A percentile compares a stretch with the other conserved stretches of the same genome.
phyloP scores from a whole-genome alignment of 2,113 vertebrate genomes.

The Carassius carassius region DNA sequence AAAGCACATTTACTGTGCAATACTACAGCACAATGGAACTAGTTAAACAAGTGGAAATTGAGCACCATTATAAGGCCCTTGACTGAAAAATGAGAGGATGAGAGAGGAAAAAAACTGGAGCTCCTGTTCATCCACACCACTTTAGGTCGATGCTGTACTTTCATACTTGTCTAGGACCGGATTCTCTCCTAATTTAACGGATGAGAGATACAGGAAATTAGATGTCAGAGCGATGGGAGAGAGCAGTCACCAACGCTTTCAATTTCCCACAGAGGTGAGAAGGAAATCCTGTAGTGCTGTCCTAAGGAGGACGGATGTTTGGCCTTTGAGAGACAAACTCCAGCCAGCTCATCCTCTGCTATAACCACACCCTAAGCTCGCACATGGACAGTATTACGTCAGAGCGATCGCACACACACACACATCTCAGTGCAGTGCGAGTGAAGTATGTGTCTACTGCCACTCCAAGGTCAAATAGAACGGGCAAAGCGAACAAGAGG shows the following conservation, averaged over 20 bases:
- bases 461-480: conserved; percentile 19
- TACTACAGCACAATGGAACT: not conserved
- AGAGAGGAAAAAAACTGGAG: not conserved
- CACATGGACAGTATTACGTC: conserved; percentile 34
- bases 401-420: not conserved
- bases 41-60: not conserved
- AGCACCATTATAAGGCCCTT: conserved; percentile 4
- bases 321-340: conserved; percentile 2
- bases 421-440: conserved; percentile 19
- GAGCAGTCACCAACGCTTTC: not conserved
- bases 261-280: conserved; percentile 16
- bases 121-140: conserved; percentile 7
- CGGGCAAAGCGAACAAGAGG: conserved; percentile 24
- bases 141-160: not conserved
- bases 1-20: not conserved
- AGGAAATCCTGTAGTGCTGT: conserved; percentile 29
- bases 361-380: not conserved
- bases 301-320: not conserved
- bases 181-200: not conserved
- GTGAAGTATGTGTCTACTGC: conserved; percentile 5
- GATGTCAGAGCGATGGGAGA: not conserved
- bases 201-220: conserved; percentile 2
- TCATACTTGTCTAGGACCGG: not conserved
- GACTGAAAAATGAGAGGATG: conserved; percentile 25
- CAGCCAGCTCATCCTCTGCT: not conserved